A percentile compares a stretch with the other conserved stretches of the same genome.
phyloP scores from a whole-genome alignment of 1,140 invertebrate species.

The Reticulitermes speratus region DNA sequence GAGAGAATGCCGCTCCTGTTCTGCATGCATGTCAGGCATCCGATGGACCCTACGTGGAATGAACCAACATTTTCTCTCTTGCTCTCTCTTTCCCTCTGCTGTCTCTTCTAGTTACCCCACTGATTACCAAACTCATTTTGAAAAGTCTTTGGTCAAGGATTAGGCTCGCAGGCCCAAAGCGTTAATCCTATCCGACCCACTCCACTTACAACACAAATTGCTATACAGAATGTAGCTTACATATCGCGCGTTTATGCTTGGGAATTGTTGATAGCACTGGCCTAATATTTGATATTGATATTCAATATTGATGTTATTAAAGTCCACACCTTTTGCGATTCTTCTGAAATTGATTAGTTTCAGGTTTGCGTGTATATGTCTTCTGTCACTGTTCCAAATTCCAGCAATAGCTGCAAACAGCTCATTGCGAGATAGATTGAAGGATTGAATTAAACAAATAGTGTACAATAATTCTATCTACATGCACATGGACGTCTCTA shows the following conservation, averaged over 20 bases:
- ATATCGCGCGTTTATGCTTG: neutral
- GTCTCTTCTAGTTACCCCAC: conserved; percentile 19
- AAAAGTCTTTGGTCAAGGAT: conserved; percentile 26
- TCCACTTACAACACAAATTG: neutral
- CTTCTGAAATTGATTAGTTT: conserved; percentile 17
- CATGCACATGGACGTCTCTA: neutral
- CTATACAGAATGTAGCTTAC: neutral
- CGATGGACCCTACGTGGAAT: neutral
- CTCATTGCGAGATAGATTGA: neutral
- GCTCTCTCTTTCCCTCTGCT: neutral
- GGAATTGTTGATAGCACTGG: neutral
- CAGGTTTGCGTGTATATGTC: neutral
- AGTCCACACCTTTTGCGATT: neutral
- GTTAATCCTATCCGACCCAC: neutral
- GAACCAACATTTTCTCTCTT: too few relatives aligned
- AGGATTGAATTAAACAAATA: neutral
- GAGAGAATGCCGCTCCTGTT: neutral
- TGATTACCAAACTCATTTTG: conserved; percentile 26
- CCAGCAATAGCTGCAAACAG: neutral
- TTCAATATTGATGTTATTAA: conserved; percentile 11
- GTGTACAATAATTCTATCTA: neutral
- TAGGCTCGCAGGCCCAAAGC: neutral
- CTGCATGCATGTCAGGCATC: neutral
- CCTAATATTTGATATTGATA: neutral
- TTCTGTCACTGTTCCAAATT: neutral